Base-by-base conservation (phyloP, 2,888 invertebrate genomes). In the Polyploca ridens region DNA sequence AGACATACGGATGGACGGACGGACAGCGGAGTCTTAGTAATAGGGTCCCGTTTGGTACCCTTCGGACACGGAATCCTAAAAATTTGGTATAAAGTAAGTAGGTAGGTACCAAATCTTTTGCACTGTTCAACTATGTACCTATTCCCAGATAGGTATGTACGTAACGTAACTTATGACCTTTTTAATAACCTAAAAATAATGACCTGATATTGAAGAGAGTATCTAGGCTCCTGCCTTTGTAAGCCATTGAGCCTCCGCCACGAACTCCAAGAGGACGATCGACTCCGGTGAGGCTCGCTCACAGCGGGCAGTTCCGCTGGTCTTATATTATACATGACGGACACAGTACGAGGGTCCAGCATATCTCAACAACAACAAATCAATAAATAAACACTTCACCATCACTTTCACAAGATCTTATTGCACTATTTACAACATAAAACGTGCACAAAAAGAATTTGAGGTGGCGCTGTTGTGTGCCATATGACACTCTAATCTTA, bases 401-500 rank as follows among this genome's bases (percentile, higher is more conserved):
- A 88, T 88, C 84, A 90, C 88, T 82, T 82, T 62, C 58, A 63
- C 62, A 27, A 27, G 67, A 54, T 67, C 68, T 67, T 67, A 64
- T 66, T 66, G 71, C 71, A 64, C 63, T 76, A 78, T 74, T 78
- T 68, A 78, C 75, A 71, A 73, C 10, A 10, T 54, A 65, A 60
- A 62, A 68, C 67, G 67, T 70, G 74, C 71, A 82, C 71, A 68
- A 72, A 75, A 76, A 69, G 66, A 71, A 77, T 70, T 66, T 74
- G 75, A 83, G 79, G 82, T 84, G 86, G 84, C 86, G 85, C 81
- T 81, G 77, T 68, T 69, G 71, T 76, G 78, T 80, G 79, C 87
- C 92, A 87, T 91, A 92, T 91, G 91, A 93, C 90, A 81, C 70
- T 82, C 71, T 89, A 88, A 92, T 91, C 92, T 93, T 91, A 93